Evolutionary conservation across 2,113 vertebrate genomes (phyloP).

Genomic region (Ptilonorhynchus violaceus): DNA sequence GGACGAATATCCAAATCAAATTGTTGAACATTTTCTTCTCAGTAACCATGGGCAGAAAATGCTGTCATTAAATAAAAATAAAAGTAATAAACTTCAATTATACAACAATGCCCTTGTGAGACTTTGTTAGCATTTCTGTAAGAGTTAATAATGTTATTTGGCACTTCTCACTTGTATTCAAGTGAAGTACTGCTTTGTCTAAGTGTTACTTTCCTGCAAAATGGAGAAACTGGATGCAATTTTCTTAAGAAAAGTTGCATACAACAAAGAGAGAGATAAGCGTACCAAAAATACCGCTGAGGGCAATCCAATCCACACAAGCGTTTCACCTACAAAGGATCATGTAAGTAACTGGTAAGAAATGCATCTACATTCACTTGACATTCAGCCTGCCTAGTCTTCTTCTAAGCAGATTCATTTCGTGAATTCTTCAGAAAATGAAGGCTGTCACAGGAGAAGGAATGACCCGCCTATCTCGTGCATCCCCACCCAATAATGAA

Average conservation of each 20-base stretch:
- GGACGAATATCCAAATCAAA: not conserved
- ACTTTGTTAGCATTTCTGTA: not conserved
- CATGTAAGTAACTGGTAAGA: not conserved
- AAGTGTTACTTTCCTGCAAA: not conserved
- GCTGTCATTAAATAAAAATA: slow-evolving; percentile 29
- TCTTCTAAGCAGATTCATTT: not conserved
- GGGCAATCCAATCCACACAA: not conserved
- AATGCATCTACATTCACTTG: not conserved
- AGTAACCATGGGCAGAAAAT: not conserved
- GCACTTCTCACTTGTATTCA: not conserved
- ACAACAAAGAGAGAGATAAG: not conserved
- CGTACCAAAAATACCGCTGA: not conserved
- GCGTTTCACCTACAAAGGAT: not conserved
- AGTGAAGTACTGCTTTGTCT: not conserved
- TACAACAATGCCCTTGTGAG: not conserved
- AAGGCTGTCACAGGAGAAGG: not conserved
- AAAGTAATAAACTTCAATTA: not conserved
- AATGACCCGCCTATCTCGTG: not conserved
- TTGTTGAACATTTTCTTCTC: not conserved
- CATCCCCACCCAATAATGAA: not conserved
- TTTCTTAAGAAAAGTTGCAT: not conserved
- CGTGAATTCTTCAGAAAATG: not conserved
- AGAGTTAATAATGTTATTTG: not conserved
- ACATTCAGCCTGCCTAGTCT: not conserved
- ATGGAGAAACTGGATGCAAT: not conserved